Evolutionary conservation across 2,797 vertebrate genomes (phyloP).

Genomic region (Myotis planiceps): DNA sequence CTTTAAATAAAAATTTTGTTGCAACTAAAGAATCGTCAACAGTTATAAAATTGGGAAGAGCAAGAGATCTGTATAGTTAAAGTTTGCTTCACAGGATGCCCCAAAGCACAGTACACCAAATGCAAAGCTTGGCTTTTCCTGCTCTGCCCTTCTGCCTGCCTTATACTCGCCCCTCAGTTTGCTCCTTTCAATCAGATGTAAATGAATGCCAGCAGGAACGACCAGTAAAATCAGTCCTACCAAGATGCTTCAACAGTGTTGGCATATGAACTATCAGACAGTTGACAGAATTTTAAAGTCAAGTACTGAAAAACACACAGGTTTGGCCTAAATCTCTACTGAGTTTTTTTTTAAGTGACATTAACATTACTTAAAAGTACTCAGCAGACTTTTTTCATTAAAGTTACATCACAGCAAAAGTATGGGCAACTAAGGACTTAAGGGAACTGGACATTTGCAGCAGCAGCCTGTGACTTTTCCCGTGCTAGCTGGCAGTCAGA

Average conservation of each 20-base stretch:
- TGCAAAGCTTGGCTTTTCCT: neutral
- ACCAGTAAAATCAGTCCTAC: neutral
- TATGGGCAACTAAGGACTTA: neutral
- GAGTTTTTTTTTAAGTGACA: neutral
- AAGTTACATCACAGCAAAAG: neutral
- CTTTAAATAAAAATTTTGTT: conserved; percentile 48
- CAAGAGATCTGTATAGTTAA: neutral
- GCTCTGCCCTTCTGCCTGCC: neutral
- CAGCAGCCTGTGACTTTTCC: conserved; percentile 13
- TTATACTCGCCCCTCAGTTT: neutral
- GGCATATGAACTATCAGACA: neutral
- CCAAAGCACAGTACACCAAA: neutral
- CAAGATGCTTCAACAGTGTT: conserved; percentile 5
- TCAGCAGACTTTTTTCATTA: conserved; percentile 23
- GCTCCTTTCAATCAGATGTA: conserved; percentile 36
- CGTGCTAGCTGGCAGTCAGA: neutral
- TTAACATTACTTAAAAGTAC: conserved; percentile 36
- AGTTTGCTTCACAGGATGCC: neutral
- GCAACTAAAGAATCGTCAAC: neutral
- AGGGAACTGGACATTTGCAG: neutral
- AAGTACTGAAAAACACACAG: conserved; percentile 35
- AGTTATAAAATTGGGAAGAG: neutral
- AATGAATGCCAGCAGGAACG: conserved; percentile 8
- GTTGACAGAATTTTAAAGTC: conserved; percentile 49
- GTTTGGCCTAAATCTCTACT: neutral